A percentile compares a stretch with the other conserved stretches of the same genome.
Conservation (phyloP, 1,140 invertebrate genomes). For the Lepidostoma basale region DNA sequence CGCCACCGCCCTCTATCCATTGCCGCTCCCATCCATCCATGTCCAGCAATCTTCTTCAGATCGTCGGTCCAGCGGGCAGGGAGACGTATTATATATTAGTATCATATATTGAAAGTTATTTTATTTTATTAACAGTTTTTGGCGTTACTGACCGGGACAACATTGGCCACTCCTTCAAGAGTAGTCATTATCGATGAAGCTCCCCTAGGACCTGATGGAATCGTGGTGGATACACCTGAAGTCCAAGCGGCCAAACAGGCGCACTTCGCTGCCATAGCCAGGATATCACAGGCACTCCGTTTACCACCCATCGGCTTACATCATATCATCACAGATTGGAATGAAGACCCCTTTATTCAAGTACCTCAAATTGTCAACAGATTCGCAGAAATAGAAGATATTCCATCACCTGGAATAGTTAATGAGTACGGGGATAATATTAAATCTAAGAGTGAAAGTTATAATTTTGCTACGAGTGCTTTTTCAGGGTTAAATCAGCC, state of each 20-base stretch:
- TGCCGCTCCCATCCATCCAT: too few species aligned
- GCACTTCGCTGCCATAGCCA: background rate
- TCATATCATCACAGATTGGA: background rate
- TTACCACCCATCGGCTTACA: background rate
- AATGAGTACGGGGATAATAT: background rate
- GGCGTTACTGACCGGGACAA: background rate
- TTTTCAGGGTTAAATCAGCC: background rate
- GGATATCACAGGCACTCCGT: background rate
- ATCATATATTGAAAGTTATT: background rate
- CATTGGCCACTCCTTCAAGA: background rate
- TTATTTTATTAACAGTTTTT: background rate
- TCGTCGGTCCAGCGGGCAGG: too few species aligned
- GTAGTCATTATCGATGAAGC: background rate
- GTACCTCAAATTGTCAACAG: too few species aligned
- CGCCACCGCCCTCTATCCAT: too few species aligned
- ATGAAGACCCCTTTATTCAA: too few species aligned
- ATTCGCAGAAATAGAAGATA: background rate
- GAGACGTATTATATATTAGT: too few species aligned
- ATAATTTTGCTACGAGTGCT: background rate
- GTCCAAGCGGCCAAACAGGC: background rate
- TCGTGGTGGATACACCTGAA: background rate
- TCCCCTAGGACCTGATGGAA: background rate
- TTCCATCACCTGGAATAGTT: background rate
- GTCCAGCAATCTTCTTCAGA: too few species aligned
- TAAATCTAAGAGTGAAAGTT: background rate